These are phyloP conservation scores for Coleophora flavipennella DNA, from an alignment of 2,888 invertebrate genomes.

Conservation along the genomic window DNA sequence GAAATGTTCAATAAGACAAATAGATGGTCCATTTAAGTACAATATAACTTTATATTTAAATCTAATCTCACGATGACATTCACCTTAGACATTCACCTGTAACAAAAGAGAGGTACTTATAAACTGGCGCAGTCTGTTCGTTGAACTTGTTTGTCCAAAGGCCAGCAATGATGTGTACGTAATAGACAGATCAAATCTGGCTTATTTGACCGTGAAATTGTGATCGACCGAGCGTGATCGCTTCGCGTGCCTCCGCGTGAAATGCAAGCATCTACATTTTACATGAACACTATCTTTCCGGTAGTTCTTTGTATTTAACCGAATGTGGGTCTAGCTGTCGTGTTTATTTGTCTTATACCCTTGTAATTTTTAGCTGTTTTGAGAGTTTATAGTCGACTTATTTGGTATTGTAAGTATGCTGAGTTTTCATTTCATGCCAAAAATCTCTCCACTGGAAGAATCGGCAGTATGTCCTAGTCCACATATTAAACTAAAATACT, in stretches of 20 bases:
- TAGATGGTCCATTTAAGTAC: too few species aligned
- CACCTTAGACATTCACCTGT: neutral
- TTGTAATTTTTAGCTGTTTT: conserved; percentile 4
- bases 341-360: neutral
- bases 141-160: conserved; percentile 45
- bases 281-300: conserved; percentile 16
- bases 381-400: too few species aligned
- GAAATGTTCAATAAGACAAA: too few species aligned
- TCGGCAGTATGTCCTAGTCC: too few species aligned
- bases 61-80: conserved; percentile 28
- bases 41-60: conserved; percentile 12
- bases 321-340: conserved; percentile 8
- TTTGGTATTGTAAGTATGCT: too few species aligned
- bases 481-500: too few species aligned
- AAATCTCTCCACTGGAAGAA: too few species aligned
- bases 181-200: conserved; percentile 53
- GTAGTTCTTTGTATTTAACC: conserved; percentile 11
- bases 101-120: too few species aligned
- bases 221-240: conserved; percentile 49
- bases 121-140: conserved; percentile 20
- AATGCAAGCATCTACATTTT: conserved; percentile 27
- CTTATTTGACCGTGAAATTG: conserved; percentile 64
- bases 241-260: conserved; percentile 37
- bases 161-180: conserved; percentile 38
- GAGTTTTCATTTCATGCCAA: too few species aligned